Percentiles rank a stretch among this genome's conserved stretches.
Evolutionary conservation across 2,888 invertebrate species (phyloP).

Genomic region (Tuta absoluta): DNA sequence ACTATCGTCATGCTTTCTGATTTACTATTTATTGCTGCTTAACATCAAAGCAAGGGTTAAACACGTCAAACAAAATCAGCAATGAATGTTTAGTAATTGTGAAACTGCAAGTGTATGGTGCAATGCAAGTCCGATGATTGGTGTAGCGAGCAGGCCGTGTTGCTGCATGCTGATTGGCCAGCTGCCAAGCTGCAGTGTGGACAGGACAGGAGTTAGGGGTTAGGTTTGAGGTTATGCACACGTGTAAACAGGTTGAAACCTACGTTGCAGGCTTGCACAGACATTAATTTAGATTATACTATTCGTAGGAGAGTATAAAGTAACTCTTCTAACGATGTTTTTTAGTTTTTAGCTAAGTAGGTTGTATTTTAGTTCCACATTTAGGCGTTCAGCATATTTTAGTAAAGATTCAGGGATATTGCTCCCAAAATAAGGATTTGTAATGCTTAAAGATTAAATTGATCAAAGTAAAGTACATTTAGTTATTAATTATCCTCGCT

Average conservation of each 20-base stretch:
- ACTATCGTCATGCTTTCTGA: neutral
- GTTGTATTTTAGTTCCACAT: too few relatives aligned
- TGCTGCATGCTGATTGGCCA: conserved; percentile 37
- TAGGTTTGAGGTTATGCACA: neutral
- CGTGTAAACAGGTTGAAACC: neutral
- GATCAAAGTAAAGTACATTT: neutral
- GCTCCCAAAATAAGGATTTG: neutral
- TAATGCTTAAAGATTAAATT: neutral
- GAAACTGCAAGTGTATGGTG: conserved; percentile 16
- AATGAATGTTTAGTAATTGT: neutral
- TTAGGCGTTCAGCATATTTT: too few relatives aligned
- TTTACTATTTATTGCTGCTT: neutral
- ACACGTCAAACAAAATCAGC: neutral
- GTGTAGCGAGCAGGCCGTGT: conserved; percentile 31
- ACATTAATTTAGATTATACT: too few relatives aligned
- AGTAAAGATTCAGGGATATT: too few relatives aligned
- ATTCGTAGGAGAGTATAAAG: too few relatives aligned
- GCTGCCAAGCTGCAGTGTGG: conserved; percentile 35
- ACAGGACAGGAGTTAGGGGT: conserved; percentile 14
- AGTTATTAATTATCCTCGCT: neutral
- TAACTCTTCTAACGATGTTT: too few relatives aligned
- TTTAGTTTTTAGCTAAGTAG: too few relatives aligned
- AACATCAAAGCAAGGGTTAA: neutral
- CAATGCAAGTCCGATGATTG: conserved; percentile 21
- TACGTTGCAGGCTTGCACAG: too few relatives aligned